These are phyloP conservation scores for Automeris io DNA, from an alignment of 2,888 invertebrate genomes.

Conservation along the genomic window DNA sequence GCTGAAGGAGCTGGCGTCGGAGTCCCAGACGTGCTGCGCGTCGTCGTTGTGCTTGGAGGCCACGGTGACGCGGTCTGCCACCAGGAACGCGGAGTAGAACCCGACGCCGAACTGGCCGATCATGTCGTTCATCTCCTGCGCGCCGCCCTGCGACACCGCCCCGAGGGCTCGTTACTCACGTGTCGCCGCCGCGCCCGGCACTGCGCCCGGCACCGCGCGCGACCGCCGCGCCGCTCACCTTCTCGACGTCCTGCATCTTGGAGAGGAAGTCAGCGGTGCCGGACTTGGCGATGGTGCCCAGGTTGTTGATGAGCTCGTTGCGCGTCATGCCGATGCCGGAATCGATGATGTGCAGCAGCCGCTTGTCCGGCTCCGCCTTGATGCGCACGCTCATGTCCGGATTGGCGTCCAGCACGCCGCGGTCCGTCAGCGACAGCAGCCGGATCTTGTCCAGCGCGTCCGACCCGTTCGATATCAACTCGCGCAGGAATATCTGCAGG, in stretches of 20 bases:
- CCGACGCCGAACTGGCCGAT: conserved; percentile 99
- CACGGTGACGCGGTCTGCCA: conserved; percentile 97
- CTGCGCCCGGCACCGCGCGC: background rate
- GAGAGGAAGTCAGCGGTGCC: conserved; percentile 97
- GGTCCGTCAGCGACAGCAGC: conserved; percentile 92
- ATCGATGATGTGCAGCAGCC: conserved; percentile 95
- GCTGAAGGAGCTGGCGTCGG: conserved; percentile 93
- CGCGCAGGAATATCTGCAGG: conserved; percentile 93
- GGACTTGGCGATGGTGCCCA: conserved; percentile 99
- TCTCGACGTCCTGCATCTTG: conserved; percentile 86
- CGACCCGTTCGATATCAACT: conserved; percentile 98
- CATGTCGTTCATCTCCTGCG: conserved; percentile 94
- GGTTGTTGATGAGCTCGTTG: conserved; percentile 93
- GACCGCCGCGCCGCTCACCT: conserved; percentile 25
- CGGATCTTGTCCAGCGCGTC: conserved; percentile 99
- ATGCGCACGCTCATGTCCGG: conserved; percentile 93
- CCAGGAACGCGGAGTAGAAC: conserved; percentile 98
- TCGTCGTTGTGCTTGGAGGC: conserved; percentile 97
- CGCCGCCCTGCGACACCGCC: conserved; percentile 34
- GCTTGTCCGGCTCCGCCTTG: conserved; percentile 94
- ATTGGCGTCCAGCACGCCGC: conserved; percentile 84
- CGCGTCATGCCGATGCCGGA: conserved; percentile 99
- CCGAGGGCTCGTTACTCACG: background rate
- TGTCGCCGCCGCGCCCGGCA: background rate
- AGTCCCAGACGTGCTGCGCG: conserved; percentile 98